These are phyloP conservation scores for Athripsodes cinereus DNA, from an alignment of 2,888 invertebrate species.

Conservation along the genomic window DNA sequence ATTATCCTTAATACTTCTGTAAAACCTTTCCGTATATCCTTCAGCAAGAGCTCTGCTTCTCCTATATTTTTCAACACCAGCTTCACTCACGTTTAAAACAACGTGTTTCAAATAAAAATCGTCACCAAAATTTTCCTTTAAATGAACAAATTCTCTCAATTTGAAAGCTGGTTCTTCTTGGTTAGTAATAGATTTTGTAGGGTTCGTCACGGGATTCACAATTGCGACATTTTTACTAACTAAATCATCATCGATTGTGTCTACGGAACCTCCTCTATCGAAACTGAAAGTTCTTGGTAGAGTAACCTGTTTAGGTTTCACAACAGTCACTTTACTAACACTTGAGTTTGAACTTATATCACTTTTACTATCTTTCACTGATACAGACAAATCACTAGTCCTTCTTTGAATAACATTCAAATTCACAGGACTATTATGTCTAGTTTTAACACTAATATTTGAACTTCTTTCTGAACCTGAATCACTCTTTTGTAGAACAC, in stretches of 20 bases:
- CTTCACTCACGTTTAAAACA: conserved; percentile 7
- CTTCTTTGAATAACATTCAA: background rate
- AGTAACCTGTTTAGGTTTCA: conserved; percentile 1
- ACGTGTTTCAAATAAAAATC: conserved; percentile 8
- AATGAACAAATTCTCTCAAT: conserved; percentile 10
- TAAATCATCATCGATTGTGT: conserved; percentile 3
- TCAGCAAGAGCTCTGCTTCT: conserved; percentile 21
- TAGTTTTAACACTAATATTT: background rate
- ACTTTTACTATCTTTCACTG: conserved; percentile 4
- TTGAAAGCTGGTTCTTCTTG: conserved; percentile 14
- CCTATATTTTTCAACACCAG: conserved; percentile 12
- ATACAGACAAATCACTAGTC: background rate
- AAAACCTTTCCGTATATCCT: conserved; percentile 20
- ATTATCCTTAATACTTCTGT: conserved; percentile 16
- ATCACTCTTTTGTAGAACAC: background rate
- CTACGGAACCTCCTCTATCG: conserved; percentile 11
- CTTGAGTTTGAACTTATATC: conserved; percentile 9
- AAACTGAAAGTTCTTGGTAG: conserved; percentile 8
- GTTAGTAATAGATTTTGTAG: background rate
- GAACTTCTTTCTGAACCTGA: conserved; percentile 7
- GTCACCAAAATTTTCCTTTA: conserved; percentile 9
- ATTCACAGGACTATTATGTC: background rate
- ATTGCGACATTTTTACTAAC: background rate
- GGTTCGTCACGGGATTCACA: background rate
- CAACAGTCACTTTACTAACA: background rate